phyloP scores from a whole-genome alignment of 2,888 invertebrate genomes.

The Spodoptera littoralis region DNA sequence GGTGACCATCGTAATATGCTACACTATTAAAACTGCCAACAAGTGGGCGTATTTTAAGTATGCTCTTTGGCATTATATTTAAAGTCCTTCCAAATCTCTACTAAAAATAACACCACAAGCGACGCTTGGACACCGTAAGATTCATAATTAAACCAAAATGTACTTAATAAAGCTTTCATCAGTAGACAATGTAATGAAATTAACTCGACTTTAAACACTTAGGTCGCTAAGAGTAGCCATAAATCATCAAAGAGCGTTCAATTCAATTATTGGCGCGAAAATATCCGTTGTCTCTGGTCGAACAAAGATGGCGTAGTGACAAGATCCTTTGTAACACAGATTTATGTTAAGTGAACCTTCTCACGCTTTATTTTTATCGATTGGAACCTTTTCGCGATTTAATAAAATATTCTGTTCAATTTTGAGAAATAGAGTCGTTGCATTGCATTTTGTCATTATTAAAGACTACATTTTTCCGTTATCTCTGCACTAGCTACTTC shows the following conservation, averaged over 20 bases:
- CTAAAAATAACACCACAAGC: too few relatives aligned
- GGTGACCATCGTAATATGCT: too few relatives aligned
- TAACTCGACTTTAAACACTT: conserved; percentile 30
- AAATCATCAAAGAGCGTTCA: conserved; percentile 35
- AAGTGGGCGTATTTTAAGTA: background rate
- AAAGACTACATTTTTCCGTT: too few relatives aligned
- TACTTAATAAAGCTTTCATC: conserved; percentile 27
- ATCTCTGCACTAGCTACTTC: too few relatives aligned
- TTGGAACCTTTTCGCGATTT: background rate
- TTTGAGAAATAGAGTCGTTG: too few relatives aligned
- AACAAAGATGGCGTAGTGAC: conserved; percentile 7
- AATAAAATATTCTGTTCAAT: too few relatives aligned
- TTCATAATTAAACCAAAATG: conserved; percentile 36
- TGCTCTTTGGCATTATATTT: too few relatives aligned
- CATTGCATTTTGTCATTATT: too few relatives aligned
- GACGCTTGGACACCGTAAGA: conserved; percentile 1
- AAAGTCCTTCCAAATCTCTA: background rate
- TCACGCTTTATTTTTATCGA: conserved; percentile 15
- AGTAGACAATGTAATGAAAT: conserved; percentile 40
- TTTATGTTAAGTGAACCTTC: conserved; percentile 24
- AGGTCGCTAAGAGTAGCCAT: conserved; percentile 17
- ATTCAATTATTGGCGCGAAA: conserved; percentile 40
- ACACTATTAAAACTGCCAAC: too few relatives aligned
- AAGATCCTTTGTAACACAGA: conserved; percentile 17
- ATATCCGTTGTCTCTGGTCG: conserved; percentile 16